Evolutionary conservation across 1,140 invertebrate species (phyloP).

Genomic region (Drosophila arizonae): DNA sequence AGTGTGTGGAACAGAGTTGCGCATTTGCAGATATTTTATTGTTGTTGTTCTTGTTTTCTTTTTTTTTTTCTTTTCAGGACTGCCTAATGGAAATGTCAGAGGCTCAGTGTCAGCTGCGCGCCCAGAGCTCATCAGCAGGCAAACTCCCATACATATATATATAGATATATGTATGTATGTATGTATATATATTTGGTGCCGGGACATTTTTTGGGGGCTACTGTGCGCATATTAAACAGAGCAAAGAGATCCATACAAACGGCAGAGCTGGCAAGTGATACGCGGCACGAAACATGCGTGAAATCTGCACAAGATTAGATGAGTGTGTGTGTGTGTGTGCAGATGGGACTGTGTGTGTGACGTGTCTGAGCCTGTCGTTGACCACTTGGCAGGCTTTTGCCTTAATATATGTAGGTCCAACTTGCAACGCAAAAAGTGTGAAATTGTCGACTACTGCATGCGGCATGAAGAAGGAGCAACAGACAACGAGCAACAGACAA

Average conservation of each 20-base stretch:
- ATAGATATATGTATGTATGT: no score
- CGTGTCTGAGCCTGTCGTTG: constrained; percentile 23
- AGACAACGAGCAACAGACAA: not conserved
- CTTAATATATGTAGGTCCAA: constrained; percentile 46
- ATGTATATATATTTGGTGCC: constrained; percentile 15
- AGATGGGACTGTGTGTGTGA: not conserved
- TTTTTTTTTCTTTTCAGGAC: constrained; percentile 17
- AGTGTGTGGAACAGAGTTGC: constrained; percentile 20
- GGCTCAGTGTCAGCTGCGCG: constrained; percentile 58
- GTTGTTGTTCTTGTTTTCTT: constrained; percentile 31
- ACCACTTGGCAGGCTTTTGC: constrained; percentile 7
- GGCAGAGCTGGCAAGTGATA: constrained; percentile 64
- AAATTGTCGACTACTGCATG: constrained; percentile 72
- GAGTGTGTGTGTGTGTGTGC: constrained; percentile 2
- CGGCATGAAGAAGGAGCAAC: constrained; percentile 1
- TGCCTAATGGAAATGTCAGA: constrained; percentile 79
- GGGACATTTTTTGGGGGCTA: constrained; percentile 39
- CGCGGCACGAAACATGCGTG: constrained; percentile 75
- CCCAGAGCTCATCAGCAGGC: constrained; percentile 38
- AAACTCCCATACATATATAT: constrained; percentile 13
- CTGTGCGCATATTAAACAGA: constrained; percentile 65
- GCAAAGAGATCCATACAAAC: constrained; percentile 27
- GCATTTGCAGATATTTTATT: constrained; percentile 32
- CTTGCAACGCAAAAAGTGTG: constrained; percentile 75
- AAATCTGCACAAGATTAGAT: constrained; percentile 76